Evolutionary conservation across 1,140 invertebrate species (phyloP).

Genomic region (Parasteatoda tepidariorum): DNA sequence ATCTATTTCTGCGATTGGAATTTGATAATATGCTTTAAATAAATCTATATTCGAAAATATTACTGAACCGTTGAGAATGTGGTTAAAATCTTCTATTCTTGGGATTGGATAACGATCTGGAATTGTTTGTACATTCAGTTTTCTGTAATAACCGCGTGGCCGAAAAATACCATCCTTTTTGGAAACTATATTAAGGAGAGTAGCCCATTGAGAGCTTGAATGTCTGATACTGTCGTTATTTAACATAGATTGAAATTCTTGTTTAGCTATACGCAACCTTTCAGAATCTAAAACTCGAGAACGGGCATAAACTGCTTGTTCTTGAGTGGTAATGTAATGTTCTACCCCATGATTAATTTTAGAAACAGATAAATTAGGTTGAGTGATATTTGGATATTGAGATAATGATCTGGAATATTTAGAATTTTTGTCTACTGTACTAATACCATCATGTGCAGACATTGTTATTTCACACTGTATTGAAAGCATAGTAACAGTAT

Average conservation of each 20-base stretch:
- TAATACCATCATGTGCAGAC: background rate
- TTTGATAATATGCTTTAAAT: slow-evolving; percentile 39
- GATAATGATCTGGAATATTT: background rate
- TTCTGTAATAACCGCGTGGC: slow-evolving; percentile 49
- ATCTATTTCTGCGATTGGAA: slow-evolving; percentile 32
- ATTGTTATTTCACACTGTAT: background rate
- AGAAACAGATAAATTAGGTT: background rate
- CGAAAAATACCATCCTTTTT: slow-evolving; percentile 53
- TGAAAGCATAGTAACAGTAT: background rate
- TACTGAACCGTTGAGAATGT: slow-evolving; percentile 7
- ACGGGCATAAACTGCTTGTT: background rate
- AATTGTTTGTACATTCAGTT: slow-evolving; percentile 33
- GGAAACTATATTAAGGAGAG: slow-evolving; percentile 63
- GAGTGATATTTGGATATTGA: background rate
- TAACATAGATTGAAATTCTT: slow-evolving; percentile 60
- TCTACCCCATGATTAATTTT: slow-evolving; percentile 13
- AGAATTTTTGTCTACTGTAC: background rate
- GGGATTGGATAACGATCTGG: slow-evolving; percentile 60
- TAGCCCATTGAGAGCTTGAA: slow-evolving; percentile 68
- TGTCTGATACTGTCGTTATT: slow-evolving; percentile 65
- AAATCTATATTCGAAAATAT: slow-evolving; percentile 46
- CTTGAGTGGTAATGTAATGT: slow-evolving; percentile 45
- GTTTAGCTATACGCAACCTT: slow-evolving; percentile 47
- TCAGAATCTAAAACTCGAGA: slow-evolving; percentile 36
- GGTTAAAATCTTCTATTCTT: slow-evolving; percentile 36